These are phyloP conservation scores for Eumeta japonica DNA, from an alignment of 1,140 invertebrate species.

Conservation along the genomic window DNA sequence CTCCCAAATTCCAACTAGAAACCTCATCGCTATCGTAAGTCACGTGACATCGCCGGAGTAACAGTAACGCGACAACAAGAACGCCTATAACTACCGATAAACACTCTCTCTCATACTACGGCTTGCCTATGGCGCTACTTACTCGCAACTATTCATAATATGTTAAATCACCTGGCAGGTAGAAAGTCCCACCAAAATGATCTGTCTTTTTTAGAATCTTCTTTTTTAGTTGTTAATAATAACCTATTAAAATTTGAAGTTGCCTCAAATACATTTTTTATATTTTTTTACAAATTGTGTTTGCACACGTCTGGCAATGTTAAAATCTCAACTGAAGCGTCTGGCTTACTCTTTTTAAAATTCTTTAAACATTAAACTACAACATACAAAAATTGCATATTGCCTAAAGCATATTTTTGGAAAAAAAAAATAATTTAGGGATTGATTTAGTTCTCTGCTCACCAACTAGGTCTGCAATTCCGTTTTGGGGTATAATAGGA, in stretches of 20 bases:
- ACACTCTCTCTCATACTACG: not conserved
- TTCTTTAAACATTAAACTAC: constrained; percentile 1
- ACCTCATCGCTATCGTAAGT: no score
- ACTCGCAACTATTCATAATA: not conserved
- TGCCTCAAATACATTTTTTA: no score
- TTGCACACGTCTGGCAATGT: not conserved
- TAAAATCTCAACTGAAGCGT: not conserved
- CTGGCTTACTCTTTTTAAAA: not conserved
- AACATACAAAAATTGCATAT: constrained; percentile 1
- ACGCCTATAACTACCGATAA: not conserved
- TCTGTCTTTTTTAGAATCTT: no score
- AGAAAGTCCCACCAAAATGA: no score
- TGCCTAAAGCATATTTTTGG: not conserved
- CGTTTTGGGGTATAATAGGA: constrained; percentile 7
- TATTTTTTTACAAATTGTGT: no score
- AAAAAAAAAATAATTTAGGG: not conserved
- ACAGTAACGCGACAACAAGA: not conserved
- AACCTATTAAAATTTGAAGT: no score
- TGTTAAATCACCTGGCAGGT: no score
- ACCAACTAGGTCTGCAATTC: not conserved
- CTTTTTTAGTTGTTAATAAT: no score
- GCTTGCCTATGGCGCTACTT: constrained; percentile 1
- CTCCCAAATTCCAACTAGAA: no score
- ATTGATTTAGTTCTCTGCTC: constrained; percentile 1
- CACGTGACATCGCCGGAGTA: not conserved